Evolutionary conservation across 2,888 invertebrate genomes (phyloP).

Genomic region (Drosophila leonis): DNA sequence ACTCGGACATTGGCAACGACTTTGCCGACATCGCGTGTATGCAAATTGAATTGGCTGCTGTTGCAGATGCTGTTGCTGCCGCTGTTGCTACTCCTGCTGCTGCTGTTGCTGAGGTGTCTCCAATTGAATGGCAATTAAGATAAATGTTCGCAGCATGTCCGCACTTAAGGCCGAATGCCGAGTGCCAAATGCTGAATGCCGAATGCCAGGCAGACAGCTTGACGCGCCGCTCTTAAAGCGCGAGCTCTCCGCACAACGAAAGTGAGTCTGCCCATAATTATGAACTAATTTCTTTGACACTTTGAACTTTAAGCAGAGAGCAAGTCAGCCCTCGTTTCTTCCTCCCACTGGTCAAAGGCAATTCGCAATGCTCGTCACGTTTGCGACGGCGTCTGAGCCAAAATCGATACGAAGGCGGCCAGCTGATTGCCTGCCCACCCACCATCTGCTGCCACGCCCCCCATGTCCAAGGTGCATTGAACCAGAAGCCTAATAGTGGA

Average conservation of each 20-base stretch:
- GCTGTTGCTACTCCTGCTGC: conserved; percentile 2
- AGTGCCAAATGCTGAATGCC: background rate
- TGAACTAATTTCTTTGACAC: conserved; percentile 67
- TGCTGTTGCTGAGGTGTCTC: conserved; percentile 52
- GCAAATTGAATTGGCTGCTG: conserved; percentile 66
- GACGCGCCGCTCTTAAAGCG: conserved; percentile 35
- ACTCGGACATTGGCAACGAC: conserved; percentile 23
- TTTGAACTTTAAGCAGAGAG: conserved; percentile 50
- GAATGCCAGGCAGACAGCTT: conserved; percentile 24
- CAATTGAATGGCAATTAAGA: conserved; percentile 79
- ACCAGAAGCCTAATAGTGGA: conserved; percentile 32
- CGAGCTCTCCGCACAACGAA: conserved; percentile 7
- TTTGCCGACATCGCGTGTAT: conserved; percentile 68
- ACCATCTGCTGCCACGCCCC: conserved; percentile 2
- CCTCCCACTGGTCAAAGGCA: conserved; percentile 10
- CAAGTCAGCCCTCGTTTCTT: background rate
- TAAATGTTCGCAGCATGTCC: conserved; percentile 79
- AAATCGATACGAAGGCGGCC: conserved; percentile 60
- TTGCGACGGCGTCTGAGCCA: conserved; percentile 68
- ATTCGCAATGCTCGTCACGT: conserved; percentile 71
- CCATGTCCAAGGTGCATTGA: conserved; percentile 47
- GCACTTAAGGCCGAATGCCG: conserved; percentile 60
- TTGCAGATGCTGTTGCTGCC: conserved; percentile 22
- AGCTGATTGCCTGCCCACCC: background rate
- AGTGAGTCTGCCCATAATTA: conserved; percentile 53